A percentile compares a stretch with the other conserved stretches of the same genome.
phyloP scores from a whole-genome alignment of 2,113 vertebrate species.

The Oenanthe oenanthe region DNA sequence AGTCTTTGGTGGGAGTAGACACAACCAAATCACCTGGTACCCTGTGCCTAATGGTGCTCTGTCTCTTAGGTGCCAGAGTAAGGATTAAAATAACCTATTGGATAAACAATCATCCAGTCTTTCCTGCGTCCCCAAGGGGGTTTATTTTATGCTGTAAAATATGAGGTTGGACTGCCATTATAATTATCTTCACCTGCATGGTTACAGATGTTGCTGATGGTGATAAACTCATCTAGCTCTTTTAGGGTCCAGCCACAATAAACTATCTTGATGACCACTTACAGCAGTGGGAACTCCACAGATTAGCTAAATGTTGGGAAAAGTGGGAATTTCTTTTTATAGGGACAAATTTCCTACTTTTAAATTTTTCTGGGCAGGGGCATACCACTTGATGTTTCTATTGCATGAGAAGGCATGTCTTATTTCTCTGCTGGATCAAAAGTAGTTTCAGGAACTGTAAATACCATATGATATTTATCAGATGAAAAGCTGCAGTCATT shows the following conservation, averaged over 20 bases:
- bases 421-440: slow-evolving; percentile 10
- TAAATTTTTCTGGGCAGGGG: slow-evolving; percentile 35
- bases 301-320: slow-evolving; percentile 16
- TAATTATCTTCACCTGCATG: not conserved
- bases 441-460: slow-evolving; percentile 34
- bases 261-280: slow-evolving; percentile 25
- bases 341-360: slow-evolving; percentile 24
- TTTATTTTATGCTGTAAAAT: slow-evolving; percentile 27
- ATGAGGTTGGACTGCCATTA: not conserved
- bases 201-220: slow-evolving; percentile 2
- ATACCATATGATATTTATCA: not conserved
- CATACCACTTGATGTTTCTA: not conserved
- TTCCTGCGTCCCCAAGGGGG: not conserved
- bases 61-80: not conserved
- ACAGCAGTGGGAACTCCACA: not conserved
- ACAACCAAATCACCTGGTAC: not conserved
- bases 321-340: slow-evolving; percentile 11
- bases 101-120: not conserved
- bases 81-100: not conserved
- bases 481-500: not conserved
- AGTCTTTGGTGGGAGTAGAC: not conserved
- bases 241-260: not conserved
- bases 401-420: slow-evolving; percentile 2
- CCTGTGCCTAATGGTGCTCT: not conserved
- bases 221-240: not conserved